Evolutionary conservation across 2,797 vertebrate genomes (phyloP).

Genomic region (Myotis vivesi): DNA sequence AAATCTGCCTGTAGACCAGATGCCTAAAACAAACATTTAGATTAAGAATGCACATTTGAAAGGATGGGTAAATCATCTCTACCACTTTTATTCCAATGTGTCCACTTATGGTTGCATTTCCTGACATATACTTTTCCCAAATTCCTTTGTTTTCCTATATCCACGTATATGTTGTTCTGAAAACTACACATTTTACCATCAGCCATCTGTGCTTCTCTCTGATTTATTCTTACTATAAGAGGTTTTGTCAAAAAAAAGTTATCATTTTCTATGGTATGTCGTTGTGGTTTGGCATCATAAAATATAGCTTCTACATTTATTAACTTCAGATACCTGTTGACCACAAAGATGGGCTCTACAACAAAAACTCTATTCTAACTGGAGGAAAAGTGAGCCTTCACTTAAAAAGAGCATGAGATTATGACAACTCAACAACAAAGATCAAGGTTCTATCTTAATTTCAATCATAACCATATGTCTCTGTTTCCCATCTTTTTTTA

Average conservation of each 20-base stretch:
- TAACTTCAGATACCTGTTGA: conserved; percentile 73
- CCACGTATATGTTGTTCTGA: conserved; percentile 46
- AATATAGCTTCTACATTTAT: conserved; percentile 46
- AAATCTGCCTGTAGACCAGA: not conserved
- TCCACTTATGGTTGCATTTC: not conserved
- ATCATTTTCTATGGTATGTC: conserved; percentile 24
- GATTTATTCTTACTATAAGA: conserved; percentile 60
- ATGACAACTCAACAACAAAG: not conserved
- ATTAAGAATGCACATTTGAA: not conserved
- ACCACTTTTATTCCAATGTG: not conserved
- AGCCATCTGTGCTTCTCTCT: conserved; percentile 20
- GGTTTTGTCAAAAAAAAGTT: conserved; percentile 31
- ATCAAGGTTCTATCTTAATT: not conserved
- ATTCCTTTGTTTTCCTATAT: conserved; percentile 46
- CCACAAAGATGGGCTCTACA: conserved; percentile 60
- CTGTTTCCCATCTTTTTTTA: conserved; percentile 14
- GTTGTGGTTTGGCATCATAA: conserved; percentile 67
- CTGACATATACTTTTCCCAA: not conserved
- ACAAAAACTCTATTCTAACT: conserved; percentile 19
- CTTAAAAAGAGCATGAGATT: conserved; percentile 43
- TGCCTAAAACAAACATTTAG: not conserved
- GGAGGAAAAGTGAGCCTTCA: not conserved
- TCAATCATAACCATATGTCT: not conserved
- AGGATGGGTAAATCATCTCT: not conserved
- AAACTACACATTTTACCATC: conserved; percentile 36